Base-by-base conservation (phyloP, 1,140 invertebrate species). In the Hypsibius dujardini region DNA sequence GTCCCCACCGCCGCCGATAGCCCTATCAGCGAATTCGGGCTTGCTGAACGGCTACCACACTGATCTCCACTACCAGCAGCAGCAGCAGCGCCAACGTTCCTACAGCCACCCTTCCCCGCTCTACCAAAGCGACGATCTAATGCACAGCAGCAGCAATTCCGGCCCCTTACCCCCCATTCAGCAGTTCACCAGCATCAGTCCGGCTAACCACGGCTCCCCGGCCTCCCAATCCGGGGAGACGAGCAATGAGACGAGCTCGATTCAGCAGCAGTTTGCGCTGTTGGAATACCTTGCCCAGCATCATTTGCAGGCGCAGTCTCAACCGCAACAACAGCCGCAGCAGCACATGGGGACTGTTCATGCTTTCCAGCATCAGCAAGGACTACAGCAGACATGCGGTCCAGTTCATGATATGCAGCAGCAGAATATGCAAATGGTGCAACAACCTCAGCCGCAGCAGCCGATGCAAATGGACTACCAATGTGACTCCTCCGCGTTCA, bases 131-230 rank as follows among this genome's bases (percentile, higher is more conserved):
- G 50, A 56, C 50, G 50, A 56, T 7, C 50, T n/a, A 7, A 56
- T 56, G 50, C 50, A 7, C n/a, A 7, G n/a, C 50, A 56, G n/a
- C n/a, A 56, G 50, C n/a, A 7, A 7, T n/a, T 56, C 7, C 50
- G 50, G 50, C n/a, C 50, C 50, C 7, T n/a, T 56, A 56, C 50
- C 50, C 7, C 50, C 50, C 50, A 56, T 56, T n/a, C n/a, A n/a
- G n/a, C n/a, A n/a, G n/a, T n/a, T n/a, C n/a, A 56, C 7, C 50
- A 56, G 50, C 50, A 56, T 56, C 50, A 56, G 50, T 56, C 50
- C 50, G n/a, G 50, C 50, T n/a, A 56, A 56, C 50, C 50, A 56
- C 50, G 50, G 50, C 50, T 56, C 50, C 7, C 50, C 50, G 7
- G 50, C n/a, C 50, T 56, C 50, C 50, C n/a, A n/a, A 7, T n/a